phyloP scores from a whole-genome alignment of 37 sponge, comb jelly and placozoan species.

The Crambe crambe region DNA sequence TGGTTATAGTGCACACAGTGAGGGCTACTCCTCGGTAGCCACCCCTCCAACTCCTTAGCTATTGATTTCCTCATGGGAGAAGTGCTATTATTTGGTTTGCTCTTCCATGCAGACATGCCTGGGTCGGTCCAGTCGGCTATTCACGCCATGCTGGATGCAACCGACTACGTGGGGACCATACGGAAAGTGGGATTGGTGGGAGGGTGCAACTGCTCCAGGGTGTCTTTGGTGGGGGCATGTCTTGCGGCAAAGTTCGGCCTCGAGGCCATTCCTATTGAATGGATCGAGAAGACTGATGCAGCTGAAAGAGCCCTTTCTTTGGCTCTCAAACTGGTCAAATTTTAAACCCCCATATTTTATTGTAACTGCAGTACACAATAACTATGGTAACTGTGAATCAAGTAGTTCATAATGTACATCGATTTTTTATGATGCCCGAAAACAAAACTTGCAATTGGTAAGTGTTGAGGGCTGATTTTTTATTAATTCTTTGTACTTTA shows the following conservation, averaged over 20 bases:
- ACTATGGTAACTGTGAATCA: background rate
- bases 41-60: background rate
- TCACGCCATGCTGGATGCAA: conserved; percentile 28
- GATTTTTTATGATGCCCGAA: background rate
- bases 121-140: conserved; percentile 62
- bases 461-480: background rate
- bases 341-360: background rate
- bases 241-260: conserved; percentile 76
- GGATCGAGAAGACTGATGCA: conserved; percentile 54
- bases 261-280: conserved; percentile 58
- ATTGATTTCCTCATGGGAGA: background rate
- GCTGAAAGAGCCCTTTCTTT: conserved; percentile 42
- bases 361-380: no score
- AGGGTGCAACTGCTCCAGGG: conserved; percentile 65
- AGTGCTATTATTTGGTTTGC: background rate
- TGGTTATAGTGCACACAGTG: no score
- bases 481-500: no score
- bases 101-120: conserved; percentile 52
- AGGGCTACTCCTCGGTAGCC: no score
- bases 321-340: conserved; percentile 34
- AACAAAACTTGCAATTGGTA: background rate
- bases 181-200: conserved; percentile 48
- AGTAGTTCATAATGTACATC: background rate
- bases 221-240: conserved; percentile 66
- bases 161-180: conserved; percentile 35